phyloP scores from a whole-genome alignment of 2,797 vertebrate genomes.

The Tachyglossus aculeatus region DNA sequence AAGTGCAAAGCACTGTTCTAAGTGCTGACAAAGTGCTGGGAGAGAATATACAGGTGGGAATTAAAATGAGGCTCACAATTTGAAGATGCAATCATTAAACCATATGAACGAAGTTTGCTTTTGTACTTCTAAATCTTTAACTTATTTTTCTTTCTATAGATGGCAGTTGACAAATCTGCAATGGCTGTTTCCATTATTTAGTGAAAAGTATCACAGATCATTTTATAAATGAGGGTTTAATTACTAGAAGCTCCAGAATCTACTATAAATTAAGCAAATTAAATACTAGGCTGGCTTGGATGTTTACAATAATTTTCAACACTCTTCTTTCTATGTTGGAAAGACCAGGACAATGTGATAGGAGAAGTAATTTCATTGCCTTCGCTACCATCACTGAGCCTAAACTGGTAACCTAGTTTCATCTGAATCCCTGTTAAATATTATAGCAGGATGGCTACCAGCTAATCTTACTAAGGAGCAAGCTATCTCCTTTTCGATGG shows the following conservation, averaged over 20 bases:
- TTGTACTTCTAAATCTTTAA: not conserved
- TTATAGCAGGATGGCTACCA: not conserved
- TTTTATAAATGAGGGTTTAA: not conserved
- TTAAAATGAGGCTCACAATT: too few species aligned
- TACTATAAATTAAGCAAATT: not conserved
- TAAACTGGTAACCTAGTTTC: not conserved
- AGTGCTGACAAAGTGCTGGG: too few species aligned
- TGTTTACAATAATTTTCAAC: conserved; percentile 19
- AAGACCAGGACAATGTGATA: too few species aligned
- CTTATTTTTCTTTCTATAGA: conserved; percentile 26
- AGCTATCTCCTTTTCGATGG: not conserved
- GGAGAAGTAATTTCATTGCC: too few species aligned
- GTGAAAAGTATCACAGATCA: conserved; percentile 19
- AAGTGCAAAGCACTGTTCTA: too few species aligned
- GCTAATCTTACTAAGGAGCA: not conserved
- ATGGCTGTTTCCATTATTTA: conserved; percentile 21
- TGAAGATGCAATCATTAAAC: not conserved
- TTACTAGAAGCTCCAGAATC: not conserved
- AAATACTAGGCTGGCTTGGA: not conserved
- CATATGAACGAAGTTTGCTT: not conserved
- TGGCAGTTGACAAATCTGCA: not conserved
- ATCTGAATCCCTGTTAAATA: not conserved
- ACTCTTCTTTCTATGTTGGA: too few species aligned
- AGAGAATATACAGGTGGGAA: too few species aligned
- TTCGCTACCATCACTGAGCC: too few species aligned